Evolutionary conservation across 2,797 vertebrate genomes (phyloP), one percentile per base, ranked within the genome.

Genomic region (Darevskia mixta): DNA sequence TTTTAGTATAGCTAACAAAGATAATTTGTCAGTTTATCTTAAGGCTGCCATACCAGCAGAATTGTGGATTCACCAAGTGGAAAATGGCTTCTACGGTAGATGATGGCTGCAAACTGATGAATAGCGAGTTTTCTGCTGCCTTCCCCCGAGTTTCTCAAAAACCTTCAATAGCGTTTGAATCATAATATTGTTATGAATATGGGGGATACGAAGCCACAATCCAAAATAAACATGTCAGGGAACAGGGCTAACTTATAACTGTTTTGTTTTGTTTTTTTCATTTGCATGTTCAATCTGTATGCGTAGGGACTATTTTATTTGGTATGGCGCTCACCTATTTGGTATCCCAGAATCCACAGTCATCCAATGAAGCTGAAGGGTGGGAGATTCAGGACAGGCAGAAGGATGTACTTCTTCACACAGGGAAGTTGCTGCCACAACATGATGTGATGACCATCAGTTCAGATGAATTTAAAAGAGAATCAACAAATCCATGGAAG

Each of bases 1-100:
- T 82, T 49, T 41, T 55, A 91, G 25, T 88, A 49, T 55, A 79
- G 17, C 38, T 73, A 90, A 29, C 45, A 61, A 0, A 6, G 84
- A 7, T 75, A 49, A 66, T 25, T 84, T 83, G 27, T 38, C 85
- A 82, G 25, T 1, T 6, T 1, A 0, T 55, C 32, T 87, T 66
- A 27, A 86, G 91, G 1, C 8, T 61, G 25, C 4, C 13, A 29
- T 61, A 38, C 29, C n/a, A 25, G 25, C 41, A 90, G 35, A 89
- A 45, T 1, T 81, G 29, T 38, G 66, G 58, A 43, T 69, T 86
- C 77, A 66, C 32, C 17, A 79, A 45, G 66, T 45, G 71, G 3
- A 32, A 3, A 84, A 32, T 2, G 58, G n/a, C 27, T 77, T 83
- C n/a, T 86, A 41, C 0, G 2, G 58, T 8, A 55, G 35, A 35